Conservation (phyloP, 2,113 vertebrate genomes). For the Brachypodius melanocephalos region DNA sequence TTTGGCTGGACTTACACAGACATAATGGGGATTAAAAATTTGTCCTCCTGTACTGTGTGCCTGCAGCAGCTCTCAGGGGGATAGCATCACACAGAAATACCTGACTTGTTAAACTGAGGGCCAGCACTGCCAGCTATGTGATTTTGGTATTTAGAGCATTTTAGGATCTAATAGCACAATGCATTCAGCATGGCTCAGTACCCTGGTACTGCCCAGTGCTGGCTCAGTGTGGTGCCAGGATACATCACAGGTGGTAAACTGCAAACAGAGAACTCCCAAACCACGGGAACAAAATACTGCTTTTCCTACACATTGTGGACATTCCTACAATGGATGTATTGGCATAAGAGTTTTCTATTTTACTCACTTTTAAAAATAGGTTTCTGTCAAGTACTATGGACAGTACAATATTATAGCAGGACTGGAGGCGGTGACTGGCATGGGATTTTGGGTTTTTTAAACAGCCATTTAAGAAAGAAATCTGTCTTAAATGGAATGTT, state of each 20-base stretch:
- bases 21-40: not conserved
- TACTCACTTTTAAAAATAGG: not conserved
- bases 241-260: not conserved
- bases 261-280: not conserved
- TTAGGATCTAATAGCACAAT: not conserved
- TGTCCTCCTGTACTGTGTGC: not conserved
- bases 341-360: not conserved
- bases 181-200: not conserved
- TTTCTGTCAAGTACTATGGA: not conserved
- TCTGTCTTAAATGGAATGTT: not conserved
- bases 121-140: not conserved
- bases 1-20: not conserved
- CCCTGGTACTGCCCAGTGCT: not conserved
- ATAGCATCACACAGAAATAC: not conserved
- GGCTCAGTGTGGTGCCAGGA: not conserved
- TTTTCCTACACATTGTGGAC: not conserved
- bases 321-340: not conserved
- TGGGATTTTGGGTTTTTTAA: not conserved
- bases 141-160: not conserved
- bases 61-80: not conserved
- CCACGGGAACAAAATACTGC: not conserved
- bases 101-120: not conserved
- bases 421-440: not conserved
- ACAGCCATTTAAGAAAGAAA: not conserved
- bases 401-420: not conserved